Base-by-base conservation (phyloP, 1,140 invertebrate genomes). In the Drosophila sucinea region DNA sequence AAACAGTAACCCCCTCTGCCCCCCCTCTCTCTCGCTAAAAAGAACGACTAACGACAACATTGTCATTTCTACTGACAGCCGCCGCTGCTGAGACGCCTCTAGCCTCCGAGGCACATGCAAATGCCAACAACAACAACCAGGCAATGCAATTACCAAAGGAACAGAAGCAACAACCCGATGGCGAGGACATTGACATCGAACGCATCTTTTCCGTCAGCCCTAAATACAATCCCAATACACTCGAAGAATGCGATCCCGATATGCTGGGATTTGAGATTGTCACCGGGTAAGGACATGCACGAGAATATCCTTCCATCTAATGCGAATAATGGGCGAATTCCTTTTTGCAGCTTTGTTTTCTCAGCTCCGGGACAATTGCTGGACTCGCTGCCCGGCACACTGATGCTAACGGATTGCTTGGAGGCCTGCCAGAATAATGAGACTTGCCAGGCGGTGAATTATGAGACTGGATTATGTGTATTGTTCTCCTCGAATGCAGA, bases 391-490 rank as follows among this genome's bases (percentile, higher is more conserved):
- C 96, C 97, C 2, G 97, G 97, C 69, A 97, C 96, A 32, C 93
- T 98, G 64, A 97, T 98, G 95, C 94, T 98, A 77, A 97, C 96
- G 76, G 97, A 98, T 92, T 98, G 97, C 93, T 94, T 98, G 60
- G 96, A 97, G 92, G 95, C 95, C 76, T 98, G 97, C 92, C 96
- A 97, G 90, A 94, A 94, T 72, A 98, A 97, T 93, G 95, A 96
- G 91, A 95, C 95, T 62, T 98, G 97, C 92, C 95, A 95, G 85
- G 95, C 97, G 56, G 96, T 98, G 92, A 98, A 98, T 93, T 98
- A 97, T 93, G 97, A 98, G 93, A 98, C 97, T 35, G 97, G 97
- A 41, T 95, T 98, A 25, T 98, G 97, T 92, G 96, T 98, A 61
- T 94, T 98, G 41, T 98, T 98, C 93, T 96, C 95, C 87, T 96